A percentile compares a stretch with the other conserved stretches of the same genome.
phyloP scores from a whole-genome alignment of 2,113 vertebrate species.

The Tiliqua scincoides region DNA sequence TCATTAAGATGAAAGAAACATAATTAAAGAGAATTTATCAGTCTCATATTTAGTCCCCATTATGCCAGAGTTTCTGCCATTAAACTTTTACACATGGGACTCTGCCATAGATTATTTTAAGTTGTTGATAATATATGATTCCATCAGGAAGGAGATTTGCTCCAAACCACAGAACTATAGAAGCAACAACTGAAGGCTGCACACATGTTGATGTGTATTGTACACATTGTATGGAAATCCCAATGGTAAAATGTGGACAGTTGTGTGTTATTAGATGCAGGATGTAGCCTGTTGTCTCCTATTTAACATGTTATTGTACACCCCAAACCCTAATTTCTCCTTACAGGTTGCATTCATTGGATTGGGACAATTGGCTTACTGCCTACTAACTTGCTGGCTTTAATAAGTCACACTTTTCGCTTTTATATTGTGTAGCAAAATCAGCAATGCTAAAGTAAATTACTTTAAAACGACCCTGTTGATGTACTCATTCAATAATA shows the following conservation, averaged over 20 bases:
- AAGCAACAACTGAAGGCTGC: neutral
- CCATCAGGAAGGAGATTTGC: neutral
- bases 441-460: neutral
- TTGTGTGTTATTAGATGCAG: neutral
- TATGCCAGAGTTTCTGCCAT: neutral
- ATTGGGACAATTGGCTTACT: neutral
- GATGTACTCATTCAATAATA: neutral
- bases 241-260: neutral
- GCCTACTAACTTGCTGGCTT: neutral
- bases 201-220: neutral
- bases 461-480: neutral
- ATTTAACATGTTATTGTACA: neutral
- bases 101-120: rapidly evolving
- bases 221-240: neutral
- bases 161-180: neutral
- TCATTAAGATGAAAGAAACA: neutral
- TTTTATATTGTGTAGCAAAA: neutral
- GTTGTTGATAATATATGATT: neutral
- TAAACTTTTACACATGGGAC: rapidly evolving
- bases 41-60: neutral
- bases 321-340: neutral
- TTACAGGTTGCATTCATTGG: neutral
- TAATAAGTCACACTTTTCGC: rapidly evolving
- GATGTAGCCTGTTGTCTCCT: neutral
- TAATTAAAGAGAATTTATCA: neutral